Base-by-base conservation (phyloP, 1,140 invertebrate species). In the Aplysia californica region DNA sequence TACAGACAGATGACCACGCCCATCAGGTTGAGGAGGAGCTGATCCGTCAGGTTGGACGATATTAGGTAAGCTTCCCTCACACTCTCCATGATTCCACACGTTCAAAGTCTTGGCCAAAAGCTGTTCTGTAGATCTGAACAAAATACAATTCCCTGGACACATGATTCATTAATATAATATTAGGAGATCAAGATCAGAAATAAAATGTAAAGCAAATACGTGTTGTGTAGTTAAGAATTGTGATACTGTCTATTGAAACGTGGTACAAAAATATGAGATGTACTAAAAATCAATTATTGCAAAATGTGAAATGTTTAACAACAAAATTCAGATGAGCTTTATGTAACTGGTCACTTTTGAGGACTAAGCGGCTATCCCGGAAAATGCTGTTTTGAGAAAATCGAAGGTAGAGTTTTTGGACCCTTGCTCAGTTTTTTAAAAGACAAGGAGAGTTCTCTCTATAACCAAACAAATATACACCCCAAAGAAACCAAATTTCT, bases 1-100 rank as follows among this genome's bases (percentile, higher is more conserved):
- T 96, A 97, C 36, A 92, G 91, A 0, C 94, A 95, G 20, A 96
- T 81, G 31, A 91, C 82, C 20, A 96, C 85, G 2, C 95, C 95
- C 44, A 93, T 44, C 1, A 94, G 55, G 82, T 93, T 76, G 26
- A 83, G 39, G 3, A 83, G 4, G 1, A 81, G 31, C 36, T 76
- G 74, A 67, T 84, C 83, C 0, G 76, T 58, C 38, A 65, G 23
- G 65, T 84, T 84, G 50, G 78, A 81, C 92, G 41, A 90, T 21
- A 81, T 38, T 3, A 80, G 29, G 56, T 75, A 80, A 0, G 38
- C 75, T 36, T n/a, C 36, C 21, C 44, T 67, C 41, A 10, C 56
- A n/a, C 15, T 6, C 3, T 15, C n/a, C 20, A 29, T 33, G 44
- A 66, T 75, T 18, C 64, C 18, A 36, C 23, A 29, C 18, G 3